phyloP scores from a whole-genome alignment of 2,888 invertebrate genomes.

The Noctuana brunneofusca region DNA sequence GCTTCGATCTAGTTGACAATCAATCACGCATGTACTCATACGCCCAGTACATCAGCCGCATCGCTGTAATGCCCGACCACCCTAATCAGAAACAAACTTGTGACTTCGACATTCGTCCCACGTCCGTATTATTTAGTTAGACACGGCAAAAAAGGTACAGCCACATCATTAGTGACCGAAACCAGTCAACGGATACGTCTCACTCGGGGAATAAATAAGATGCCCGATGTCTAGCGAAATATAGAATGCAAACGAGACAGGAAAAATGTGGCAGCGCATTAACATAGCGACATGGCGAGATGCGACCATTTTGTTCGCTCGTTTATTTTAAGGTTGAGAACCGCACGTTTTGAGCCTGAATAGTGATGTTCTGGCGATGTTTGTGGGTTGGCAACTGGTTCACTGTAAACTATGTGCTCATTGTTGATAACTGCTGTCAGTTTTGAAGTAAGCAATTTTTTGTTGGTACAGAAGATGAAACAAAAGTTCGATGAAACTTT shows the following conservation, averaged over 20 bases:
- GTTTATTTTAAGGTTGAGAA: slow-evolving; percentile 26
- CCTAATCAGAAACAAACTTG: slow-evolving; percentile 28
- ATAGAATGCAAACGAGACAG: slow-evolving; percentile 65
- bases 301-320: slow-evolving; percentile 24
- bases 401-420: background rate
- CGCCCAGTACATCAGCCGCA: background rate
- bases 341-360: background rate
- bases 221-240: slow-evolving; percentile 63
- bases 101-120: slow-evolving; percentile 29
- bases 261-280: slow-evolving; percentile 73
- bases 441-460: background rate
- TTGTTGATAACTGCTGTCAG: background rate
- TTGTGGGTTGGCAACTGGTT: slow-evolving; percentile 1
- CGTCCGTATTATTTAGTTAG: slow-evolving; percentile 45
- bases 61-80: slow-evolving; percentile 11
- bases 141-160: slow-evolving; percentile 68
- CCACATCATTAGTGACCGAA: slow-evolving; percentile 74
- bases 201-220: slow-evolving; percentile 76
- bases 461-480: too few relatives aligned
- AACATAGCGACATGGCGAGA: slow-evolving; percentile 66
- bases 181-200: slow-evolving; percentile 70
- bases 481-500: too few relatives aligned
- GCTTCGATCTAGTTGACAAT: too few relatives aligned
- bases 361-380: background rate
- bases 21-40: background rate